Conservation (phyloP, 2,797 vertebrate species). For the Nyctalus aviator region DNA sequence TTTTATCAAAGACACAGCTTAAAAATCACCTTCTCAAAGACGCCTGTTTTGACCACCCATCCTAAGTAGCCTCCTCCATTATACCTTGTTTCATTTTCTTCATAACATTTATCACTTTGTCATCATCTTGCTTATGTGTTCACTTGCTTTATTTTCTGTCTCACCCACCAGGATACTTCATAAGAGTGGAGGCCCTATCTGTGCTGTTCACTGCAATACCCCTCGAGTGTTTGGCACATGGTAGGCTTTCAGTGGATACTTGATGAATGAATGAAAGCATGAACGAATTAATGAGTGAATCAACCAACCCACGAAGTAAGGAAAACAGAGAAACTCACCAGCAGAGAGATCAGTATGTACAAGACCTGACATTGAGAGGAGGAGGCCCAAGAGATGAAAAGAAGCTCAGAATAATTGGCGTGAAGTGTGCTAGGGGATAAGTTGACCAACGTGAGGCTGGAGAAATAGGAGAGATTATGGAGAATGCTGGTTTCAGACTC, state of each 20-base stretch:
- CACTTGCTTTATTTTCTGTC: slow-evolving; percentile 4
- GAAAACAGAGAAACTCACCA: not conserved
- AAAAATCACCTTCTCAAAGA: not conserved
- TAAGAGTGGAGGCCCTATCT: not conserved
- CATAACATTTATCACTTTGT: not conserved
- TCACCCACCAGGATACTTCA: not conserved
- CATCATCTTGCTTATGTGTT: not conserved
- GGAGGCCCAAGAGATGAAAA: not conserved
- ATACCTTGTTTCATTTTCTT: not conserved
- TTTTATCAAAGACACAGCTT: slow-evolving; percentile 29
- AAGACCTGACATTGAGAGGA: not conserved
- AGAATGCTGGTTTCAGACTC: not conserved
- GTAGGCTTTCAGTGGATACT: not conserved
- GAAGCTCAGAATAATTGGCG: not conserved
- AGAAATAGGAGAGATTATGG: not conserved
- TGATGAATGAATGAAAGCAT: not conserved
- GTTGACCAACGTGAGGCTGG: not conserved
- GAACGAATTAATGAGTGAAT: not conserved
- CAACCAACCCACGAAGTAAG: not conserved
- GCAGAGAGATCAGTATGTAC: not conserved
- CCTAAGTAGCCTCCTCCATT: not conserved
- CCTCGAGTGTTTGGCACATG: not conserved
- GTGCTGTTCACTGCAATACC: not conserved
- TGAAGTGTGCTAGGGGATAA: not conserved
- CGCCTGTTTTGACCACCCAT: not conserved